A percentile compares a stretch with the other conserved stretches of the same genome.
These are phyloP conservation scores for Alectura lathami DNA, from an alignment of 2,113 vertebrate species.

Conservation along the genomic window DNA sequence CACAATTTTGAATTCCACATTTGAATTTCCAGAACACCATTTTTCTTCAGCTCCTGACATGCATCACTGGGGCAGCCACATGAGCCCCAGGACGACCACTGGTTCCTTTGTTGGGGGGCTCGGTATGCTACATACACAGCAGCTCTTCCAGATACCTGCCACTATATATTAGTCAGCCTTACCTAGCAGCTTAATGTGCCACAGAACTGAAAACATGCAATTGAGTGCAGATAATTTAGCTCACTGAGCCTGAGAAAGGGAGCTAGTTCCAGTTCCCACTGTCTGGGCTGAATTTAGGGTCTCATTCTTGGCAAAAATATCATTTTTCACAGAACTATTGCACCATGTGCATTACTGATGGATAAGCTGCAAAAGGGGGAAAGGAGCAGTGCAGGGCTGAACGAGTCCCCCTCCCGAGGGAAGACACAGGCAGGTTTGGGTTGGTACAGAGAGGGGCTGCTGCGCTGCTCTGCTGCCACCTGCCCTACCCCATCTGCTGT, in stretches of 20 bases:
- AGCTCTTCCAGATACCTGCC: not conserved
- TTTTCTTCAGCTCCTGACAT: not conserved
- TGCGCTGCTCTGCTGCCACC: not conserved
- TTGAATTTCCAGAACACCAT: constrained; percentile 42
- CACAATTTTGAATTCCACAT: not conserved
- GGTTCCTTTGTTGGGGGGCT: not conserved
- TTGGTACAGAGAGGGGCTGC: not conserved
- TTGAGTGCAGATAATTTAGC: not conserved
- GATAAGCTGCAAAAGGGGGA: not conserved
- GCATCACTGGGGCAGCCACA: not conserved
- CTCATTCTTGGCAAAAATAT: not conserved
- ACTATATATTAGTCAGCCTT: rapidly evolving
- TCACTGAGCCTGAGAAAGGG: not conserved
- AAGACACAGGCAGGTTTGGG: not conserved
- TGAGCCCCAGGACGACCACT: not conserved
- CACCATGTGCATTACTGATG: not conserved
- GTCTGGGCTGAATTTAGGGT: not conserved
- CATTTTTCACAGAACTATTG: not conserved
- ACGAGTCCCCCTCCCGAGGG: rapidly evolving
- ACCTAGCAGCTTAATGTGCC: not conserved
- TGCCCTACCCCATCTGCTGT: not conserved
- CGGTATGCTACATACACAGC: not conserved
- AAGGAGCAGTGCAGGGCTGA: not conserved
- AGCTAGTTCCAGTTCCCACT: not conserved
- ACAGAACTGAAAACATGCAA: not conserved